Evolutionary conservation across 2,113 vertebrate species (phyloP), one percentile per base, ranked within the genome.

Genomic region (Eleginops maclovinus): DNA sequence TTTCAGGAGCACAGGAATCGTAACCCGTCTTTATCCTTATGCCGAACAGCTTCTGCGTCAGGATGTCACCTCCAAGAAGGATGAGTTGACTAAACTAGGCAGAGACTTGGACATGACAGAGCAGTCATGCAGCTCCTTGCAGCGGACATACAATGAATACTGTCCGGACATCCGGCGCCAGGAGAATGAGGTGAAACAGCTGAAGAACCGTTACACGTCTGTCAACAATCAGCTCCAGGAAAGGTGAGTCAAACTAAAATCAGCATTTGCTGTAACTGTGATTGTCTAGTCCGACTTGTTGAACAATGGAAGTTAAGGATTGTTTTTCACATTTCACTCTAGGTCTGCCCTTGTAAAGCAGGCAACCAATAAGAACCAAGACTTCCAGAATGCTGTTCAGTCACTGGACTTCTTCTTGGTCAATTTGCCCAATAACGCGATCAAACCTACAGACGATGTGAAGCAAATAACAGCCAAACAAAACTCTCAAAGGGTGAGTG

Each of bases 111-210:
- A 98, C 84, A 89, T 95, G 13, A 87, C 95, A 0, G 94, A 96
- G 89, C 94, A 97, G 11, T 91, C 90, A 0, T 96, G 96, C 81
- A 87, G 93, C 0, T 92, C 96, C 0, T 91, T 99, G 75, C 96
- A 97, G 91, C 96, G 94, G 85, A 93, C 94, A 47, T 96, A 95
- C 89, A 94, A 90, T 19, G 97, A 99, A 87, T 98, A 94, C 91
- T 99, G 97, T 79, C 97, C 95, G 0, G 97, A 99, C 86, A 92
- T 99, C 81, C 92, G 90, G 0, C 92, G 92, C 6, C 97, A 99
- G 88, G 94, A 94, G 88, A 76, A 87, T 0, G 92, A 94, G 78
- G 97, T 99, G 65, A 96, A 94, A 62, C 91, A 87, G 40, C 96
- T 99, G 88, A 97, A 94, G 0, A 97, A 97, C 59, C 97, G 98